Percentiles rank a stretch among this genome's conserved stretches.
phyloP scores from a whole-genome alignment of 1,140 invertebrate species.

The Protaetia brevitarsis region DNA sequence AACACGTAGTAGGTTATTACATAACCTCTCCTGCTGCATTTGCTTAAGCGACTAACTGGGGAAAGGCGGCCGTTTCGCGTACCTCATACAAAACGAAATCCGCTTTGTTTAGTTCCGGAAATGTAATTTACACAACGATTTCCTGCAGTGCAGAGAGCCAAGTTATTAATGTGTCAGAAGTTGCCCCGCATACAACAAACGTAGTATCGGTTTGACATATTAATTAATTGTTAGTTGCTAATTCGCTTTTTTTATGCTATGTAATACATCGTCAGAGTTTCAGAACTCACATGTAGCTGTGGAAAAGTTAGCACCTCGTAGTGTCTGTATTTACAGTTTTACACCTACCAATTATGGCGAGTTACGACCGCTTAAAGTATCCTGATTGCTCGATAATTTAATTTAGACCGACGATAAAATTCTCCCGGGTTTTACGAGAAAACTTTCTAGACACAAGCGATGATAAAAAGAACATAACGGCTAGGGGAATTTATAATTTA shows the following conservation, averaged over 20 bases:
- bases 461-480: too few species aligned
- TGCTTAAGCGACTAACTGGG: neutral
- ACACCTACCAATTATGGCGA: too few species aligned
- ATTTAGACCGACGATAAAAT: too few species aligned
- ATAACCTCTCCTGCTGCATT: neutral
- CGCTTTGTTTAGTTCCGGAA: neutral
- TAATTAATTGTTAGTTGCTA: neutral
- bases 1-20: neutral
- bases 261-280: too few species aligned
- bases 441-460: too few species aligned
- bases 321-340: too few species aligned
- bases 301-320: too few species aligned
- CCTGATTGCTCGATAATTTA: too few species aligned
- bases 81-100: neutral
- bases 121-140: neutral
- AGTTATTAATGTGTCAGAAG: neutral
- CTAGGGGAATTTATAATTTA: too few species aligned
- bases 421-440: too few species aligned
- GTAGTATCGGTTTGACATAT: slow-evolving; percentile 4
- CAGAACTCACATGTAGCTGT: too few species aligned
- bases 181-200: neutral
- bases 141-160: neutral
- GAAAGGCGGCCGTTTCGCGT: neutral
- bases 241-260: neutral
- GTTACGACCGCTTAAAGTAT: too few species aligned